Base-by-base conservation (phyloP, 2,888 invertebrate genomes). In the Cryptophagus acutangulus region DNA sequence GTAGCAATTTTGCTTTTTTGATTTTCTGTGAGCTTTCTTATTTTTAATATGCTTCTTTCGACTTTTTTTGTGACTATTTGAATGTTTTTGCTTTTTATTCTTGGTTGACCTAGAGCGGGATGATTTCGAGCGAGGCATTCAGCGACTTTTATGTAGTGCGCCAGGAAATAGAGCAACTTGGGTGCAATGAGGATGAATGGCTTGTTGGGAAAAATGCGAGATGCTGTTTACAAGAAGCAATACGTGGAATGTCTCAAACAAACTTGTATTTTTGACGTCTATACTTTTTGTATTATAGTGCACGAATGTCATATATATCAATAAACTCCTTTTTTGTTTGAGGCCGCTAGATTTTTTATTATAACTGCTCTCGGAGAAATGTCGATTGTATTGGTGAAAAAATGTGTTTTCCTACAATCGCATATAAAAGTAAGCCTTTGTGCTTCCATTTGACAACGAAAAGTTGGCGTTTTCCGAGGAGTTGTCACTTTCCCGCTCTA, bases 261-360 rank as follows among this genome's bases (percentile, higher is more conserved):
- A 87, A 88, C 36, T 83, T 78, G 67, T 88, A 87, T 66, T 83
- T 86, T 12, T 60, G 43, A 2, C 63, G 48, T 38, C 77, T 72
- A 0, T 81, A 78, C 53, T 81, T 80, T 46, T 83, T 83, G 3
- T 81, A 76, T 5, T 90, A 82, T 24, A 90, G 71, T 45, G 83
- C 81, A 26, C 90, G 75, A 6, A 90, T 89, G 71, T 89, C 84
- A 65, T 91, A 91, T 2, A 89, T 75, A 56, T 84, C 85, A 36
- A 91, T 70, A 58, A 89, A 89, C 59, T 86, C 82, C 10, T 87
- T 74, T 58, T 82, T 86, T 38, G 78, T 76, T 47, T 74, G 74
- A n/a, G n/a, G n/a, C n/a, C n/a, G n/a, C n/a, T n/a, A n/a, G n/a
- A n/a, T n/a, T n/a, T n/a, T n/a, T n/a, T n/a, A n/a, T n/a, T n/a